Evolutionary conservation across 2,797 vertebrate species (phyloP), one percentile per base, ranked within the genome.

Genomic region (Bradypodion pumilum): DNA sequence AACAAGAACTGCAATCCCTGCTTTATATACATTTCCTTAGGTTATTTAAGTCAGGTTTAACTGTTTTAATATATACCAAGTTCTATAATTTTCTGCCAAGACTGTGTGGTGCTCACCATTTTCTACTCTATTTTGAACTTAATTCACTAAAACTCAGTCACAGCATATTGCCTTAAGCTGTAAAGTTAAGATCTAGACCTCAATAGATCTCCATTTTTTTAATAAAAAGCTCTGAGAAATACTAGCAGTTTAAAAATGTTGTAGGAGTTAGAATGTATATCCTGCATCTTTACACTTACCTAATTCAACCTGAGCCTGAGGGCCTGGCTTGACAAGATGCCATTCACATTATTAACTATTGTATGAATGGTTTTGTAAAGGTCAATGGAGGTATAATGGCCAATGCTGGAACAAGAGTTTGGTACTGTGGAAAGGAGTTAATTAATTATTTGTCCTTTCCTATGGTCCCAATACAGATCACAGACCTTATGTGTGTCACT

Each of bases 1-100:
- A 87, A 91, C 72, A 91, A 78, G 87, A 80, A 27, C 46, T 81
- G 27, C 74, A 91, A 92, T 66, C 27, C 21, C 82, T 88, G 23
- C 2, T 89, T 88, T 42, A 86, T 49, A 52, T 83, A 78, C 5
- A 78, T 87, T 86, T 72, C 46, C 56, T 83, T 70, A 65, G n/a
- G 62, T 85, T 82, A 80, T 73, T 88, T 80, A 80, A 80, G 73
- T 69, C 74, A 73, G 52, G 13, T 74, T 77, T 88, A 74, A 32
- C 68, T 81, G 19, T 46, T 88, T 59, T 44, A 49, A 40, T 21
- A 21, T 23, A 35, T 5, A 87, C 23, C 72, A 29, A 70, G 40
- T 7, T 65, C 0, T 56, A 19, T 59, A 44, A 10, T 68, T 49
- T 63, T n/a, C 85, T 56, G 74, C 73, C 81, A 42, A 75, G 66